Conservation (phyloP, 2,113 vertebrate species). For the Upupa epops region DNA sequence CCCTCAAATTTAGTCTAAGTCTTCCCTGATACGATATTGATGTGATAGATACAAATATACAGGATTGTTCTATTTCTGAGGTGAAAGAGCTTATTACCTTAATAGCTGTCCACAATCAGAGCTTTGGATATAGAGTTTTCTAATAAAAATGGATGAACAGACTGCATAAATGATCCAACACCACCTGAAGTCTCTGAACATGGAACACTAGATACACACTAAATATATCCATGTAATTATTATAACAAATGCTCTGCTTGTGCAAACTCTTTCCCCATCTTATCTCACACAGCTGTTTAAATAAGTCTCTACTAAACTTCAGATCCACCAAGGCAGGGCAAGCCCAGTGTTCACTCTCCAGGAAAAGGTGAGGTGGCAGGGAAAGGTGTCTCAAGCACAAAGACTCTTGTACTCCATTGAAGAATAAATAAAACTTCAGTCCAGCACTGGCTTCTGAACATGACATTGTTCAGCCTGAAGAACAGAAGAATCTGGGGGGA, state of each 20-base stretch:
- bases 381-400: background rate
- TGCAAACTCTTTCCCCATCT: fast-evolving
- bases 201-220: background rate
- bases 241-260: background rate
- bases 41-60: background rate
- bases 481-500: too few relatives aligned
- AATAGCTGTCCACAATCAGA: background rate
- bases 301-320: background rate
- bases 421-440: background rate
- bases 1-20: background rate
- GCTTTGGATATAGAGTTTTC: background rate
- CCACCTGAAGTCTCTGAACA: background rate
- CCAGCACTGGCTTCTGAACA: too few relatives aligned
- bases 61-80: background rate
- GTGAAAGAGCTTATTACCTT: background rate
- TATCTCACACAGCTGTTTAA: background rate
- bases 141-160: background rate
- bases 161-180: background rate
- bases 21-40: background rate
- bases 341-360: background rate
- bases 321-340: background rate
- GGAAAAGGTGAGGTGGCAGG: background rate
- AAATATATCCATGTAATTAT: background rate
- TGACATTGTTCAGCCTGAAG: too few relatives aligned
- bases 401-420: background rate